Conservation (phyloP, 2,888 invertebrate species). For the Endomychus coccineus region DNA sequence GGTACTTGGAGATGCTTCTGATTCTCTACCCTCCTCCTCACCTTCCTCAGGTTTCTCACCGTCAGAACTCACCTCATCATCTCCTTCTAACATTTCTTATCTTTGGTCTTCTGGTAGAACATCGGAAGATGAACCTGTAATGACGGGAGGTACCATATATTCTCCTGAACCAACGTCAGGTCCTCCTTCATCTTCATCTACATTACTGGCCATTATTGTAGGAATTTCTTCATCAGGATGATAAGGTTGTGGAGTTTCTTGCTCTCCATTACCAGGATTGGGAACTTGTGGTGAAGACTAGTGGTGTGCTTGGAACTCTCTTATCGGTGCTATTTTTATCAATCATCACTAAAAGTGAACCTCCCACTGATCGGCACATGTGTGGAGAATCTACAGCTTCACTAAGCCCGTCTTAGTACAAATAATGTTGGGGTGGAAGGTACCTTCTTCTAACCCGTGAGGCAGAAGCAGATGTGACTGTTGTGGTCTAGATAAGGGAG, state of each 20-base stretch:
- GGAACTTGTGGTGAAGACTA: conserved; percentile 55
- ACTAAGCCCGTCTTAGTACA: conserved; percentile 80
- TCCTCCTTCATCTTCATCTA: conserved; percentile 44
- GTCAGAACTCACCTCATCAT: conserved; percentile 48
- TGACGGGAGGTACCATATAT: conserved; percentile 39
- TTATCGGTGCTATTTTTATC: conserved; percentile 51
- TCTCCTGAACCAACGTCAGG: conserved; percentile 41
- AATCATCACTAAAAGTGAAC: conserved; percentile 55
- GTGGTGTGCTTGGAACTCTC: conserved; percentile 60
- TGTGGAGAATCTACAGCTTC: conserved; percentile 89
- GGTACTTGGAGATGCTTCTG: conserved; percentile 63
- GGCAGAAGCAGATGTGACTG: conserved; percentile 47
- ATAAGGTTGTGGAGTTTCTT: conserved; percentile 30
- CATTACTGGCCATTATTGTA: conserved; percentile 35
- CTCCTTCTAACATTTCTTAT: conserved; percentile 38
- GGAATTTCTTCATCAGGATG: conserved; percentile 34
- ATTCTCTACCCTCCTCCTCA: conserved; percentile 70
- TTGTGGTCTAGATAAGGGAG: conserved; percentile 46
- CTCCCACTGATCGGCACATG: conserved; percentile 58
- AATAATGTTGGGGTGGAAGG: conserved; percentile 85
- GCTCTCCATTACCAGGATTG: conserved; percentile 35
- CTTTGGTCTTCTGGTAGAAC: conserved; percentile 28
- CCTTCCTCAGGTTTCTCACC: conserved; percentile 53
- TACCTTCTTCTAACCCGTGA: conserved; percentile 59
- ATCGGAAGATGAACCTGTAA: conserved; percentile 39